Evolutionary conservation across 2,888 invertebrate genomes (phyloP).

Genomic region (Slavum lentiscoides): DNA sequence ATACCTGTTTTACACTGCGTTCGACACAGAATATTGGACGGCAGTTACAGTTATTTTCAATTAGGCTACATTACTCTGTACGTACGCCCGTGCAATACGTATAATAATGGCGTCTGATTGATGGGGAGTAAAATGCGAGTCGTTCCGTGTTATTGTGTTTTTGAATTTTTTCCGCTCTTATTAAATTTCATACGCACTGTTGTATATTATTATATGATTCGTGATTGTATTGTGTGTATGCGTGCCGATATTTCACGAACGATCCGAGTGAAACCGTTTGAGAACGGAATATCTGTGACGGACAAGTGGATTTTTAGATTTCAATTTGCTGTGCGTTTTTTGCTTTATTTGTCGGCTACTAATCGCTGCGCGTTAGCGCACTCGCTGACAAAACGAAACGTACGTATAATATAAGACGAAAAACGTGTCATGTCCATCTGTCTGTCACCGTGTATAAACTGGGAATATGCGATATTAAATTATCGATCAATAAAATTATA

Average conservation of each 20-base stretch:
- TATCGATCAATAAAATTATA: background rate
- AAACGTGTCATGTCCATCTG: conserved; percentile 29
- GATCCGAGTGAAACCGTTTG: conserved; percentile 33
- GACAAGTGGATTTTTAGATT: conserved; percentile 46
- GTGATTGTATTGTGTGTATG: conserved; percentile 41
- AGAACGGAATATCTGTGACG: conserved; percentile 47
- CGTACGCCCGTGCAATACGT: conserved; percentile 22
- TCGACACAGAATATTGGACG: conserved; percentile 18
- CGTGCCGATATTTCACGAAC: conserved; percentile 51
- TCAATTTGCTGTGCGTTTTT: conserved; percentile 41
- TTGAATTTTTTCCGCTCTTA: conserved; percentile 28
- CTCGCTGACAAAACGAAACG: background rate
- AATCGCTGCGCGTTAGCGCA: conserved; percentile 37
- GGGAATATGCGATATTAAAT: background rate
- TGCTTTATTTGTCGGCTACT: conserved; percentile 43
- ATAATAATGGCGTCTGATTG: conserved; percentile 48
- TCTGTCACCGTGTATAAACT: background rate
- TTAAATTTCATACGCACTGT: conserved; percentile 24
- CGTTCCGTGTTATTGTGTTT: conserved; percentile 37
- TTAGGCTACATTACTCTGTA: conserved; percentile 26
- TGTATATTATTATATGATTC: conserved; percentile 26
- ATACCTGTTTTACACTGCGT: conserved; percentile 22
- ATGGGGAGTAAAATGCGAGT: conserved; percentile 37
- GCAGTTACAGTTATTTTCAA: conserved; percentile 49
- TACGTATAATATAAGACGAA: conserved; percentile 11